These are phyloP conservation scores for Gymnarchus niloticus DNA, from an alignment of 2,113 vertebrate species.

Conservation along the genomic window DNA sequence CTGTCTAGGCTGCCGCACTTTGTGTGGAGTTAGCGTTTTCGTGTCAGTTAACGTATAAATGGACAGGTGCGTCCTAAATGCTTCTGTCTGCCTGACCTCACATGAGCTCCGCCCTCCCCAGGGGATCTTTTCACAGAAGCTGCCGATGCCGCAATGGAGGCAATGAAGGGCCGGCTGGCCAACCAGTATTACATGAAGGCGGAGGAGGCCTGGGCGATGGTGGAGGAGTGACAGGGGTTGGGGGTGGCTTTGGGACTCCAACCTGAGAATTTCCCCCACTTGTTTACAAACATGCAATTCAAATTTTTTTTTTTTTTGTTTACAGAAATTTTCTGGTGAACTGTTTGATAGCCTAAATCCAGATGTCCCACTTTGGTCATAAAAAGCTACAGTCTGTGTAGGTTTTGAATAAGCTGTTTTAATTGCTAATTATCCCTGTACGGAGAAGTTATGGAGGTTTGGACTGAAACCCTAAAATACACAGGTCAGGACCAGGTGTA, in stretches of 20 bases:
- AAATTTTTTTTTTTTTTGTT: neutral
- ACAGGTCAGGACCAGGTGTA: neutral
- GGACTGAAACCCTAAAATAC: neutral
- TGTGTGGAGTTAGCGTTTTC: neutral
- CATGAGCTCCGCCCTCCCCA: slow-evolving; percentile 39
- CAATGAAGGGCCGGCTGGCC: slow-evolving; percentile 90
- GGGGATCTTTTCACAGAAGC: slow-evolving; percentile 92
- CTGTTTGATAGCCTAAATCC: neutral
- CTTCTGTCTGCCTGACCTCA: neutral
- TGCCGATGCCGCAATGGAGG: slow-evolving; percentile 85
- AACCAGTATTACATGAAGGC: slow-evolving; percentile 93
- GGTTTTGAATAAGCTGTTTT: neutral
- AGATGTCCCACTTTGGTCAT: neutral
- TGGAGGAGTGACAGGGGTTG: slow-evolving; percentile 74
- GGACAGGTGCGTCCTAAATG: neutral
- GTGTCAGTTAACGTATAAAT: neutral
- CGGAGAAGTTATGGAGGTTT: neutral
- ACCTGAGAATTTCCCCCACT: neutral
- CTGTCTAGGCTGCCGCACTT: neutral
- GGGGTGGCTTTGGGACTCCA: slow-evolving; percentile 31
- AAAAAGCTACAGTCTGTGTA: neutral
- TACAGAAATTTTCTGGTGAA: neutral
- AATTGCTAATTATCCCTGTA: neutral
- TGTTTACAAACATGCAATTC: slow-evolving; percentile 7
- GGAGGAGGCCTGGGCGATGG: slow-evolving; percentile 85